Evolutionary conservation across 2,888 invertebrate species (phyloP), one percentile per base, ranked within the genome.

Genomic region (Drosophila subsilvestris): DNA sequence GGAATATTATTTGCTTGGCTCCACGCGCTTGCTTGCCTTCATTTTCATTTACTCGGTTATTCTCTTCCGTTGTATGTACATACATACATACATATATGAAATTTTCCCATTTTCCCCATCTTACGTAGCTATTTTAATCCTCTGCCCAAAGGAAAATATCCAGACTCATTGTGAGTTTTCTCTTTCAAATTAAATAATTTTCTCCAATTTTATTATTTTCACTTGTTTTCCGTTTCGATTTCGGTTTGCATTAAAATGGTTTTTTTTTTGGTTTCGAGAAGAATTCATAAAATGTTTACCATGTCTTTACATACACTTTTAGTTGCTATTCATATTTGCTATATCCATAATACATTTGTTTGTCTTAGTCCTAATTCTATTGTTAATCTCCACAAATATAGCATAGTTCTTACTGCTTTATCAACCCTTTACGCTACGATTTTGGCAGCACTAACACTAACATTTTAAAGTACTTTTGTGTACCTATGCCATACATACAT

Each of bases 301-400:
- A 62, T 55, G 57, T 76, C 59, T 57, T 62, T 58, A 74, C 74
- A 74, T 58, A 74, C 74, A 74, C 45, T 45, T 67, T 77, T 50
- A 63, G 47, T 80, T 76, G 63, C 69, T 73, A 67, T 61, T 61
- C 48, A 66, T 74, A 74, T 78, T 78, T 82, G 43, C 65, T 73
- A 59, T 48, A 59, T 67, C 62, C 62, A 79, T 71, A 20, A 44
- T 86, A 80, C 63, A 55, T 75, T 68, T 66, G 71, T 71, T 58
- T 44, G 63, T 48, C 59, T 76, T 76, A 66, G 45, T 27, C 32
- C 57, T 74, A 63, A n/a, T 44, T 42, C 57, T 53, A 63, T 70
- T 63, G 51, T 60, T 45, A 57, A 47, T 63, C 47, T 55, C 56
- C 45, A 60, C 29, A 50, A 63, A 29, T 55, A 62, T 59, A 63